A percentile compares a stretch with the other conserved stretches of the same genome.
These are phyloP conservation scores for Drosophila tsacasi DNA, from an alignment of 1,140 invertebrate genomes.

Conservation along the genomic window DNA sequence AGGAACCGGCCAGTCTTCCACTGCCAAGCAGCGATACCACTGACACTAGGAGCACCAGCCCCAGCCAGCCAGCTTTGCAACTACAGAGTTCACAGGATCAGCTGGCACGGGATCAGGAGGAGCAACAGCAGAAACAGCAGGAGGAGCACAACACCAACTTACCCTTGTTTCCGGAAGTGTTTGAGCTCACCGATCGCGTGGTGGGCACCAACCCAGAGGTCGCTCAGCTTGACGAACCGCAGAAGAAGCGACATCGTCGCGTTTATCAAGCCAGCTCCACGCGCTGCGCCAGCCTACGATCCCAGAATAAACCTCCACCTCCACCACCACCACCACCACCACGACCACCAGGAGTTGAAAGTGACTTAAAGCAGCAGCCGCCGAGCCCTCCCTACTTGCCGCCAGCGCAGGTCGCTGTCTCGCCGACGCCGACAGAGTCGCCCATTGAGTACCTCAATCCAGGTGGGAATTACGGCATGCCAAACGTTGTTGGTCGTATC, in stretches of 20 bases:
- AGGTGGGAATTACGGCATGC: conserved; percentile 38
- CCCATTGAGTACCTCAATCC: conserved; percentile 44
- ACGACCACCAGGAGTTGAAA: conserved; percentile 2
- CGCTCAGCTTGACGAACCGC: background rate
- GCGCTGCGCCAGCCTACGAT: conserved; percentile 59
- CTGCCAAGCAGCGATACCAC: conserved; percentile 38
- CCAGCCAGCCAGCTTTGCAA: background rate
- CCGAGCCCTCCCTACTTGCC: conserved; percentile 11
- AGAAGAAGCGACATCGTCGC: conserved; percentile 52
- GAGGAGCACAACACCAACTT: background rate
- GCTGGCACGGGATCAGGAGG: background rate
- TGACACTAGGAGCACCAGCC: conserved; percentile 10
- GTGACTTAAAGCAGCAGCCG: conserved; percentile 2
- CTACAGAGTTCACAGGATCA: background rate
- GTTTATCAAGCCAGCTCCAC: conserved; percentile 51
- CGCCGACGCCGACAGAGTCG: conserved; percentile 58
- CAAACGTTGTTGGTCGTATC: background rate
- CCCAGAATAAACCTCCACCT: conserved; percentile 29
- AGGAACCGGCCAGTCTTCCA: conserved; percentile 81
- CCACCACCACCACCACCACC: conserved; percentile 4
- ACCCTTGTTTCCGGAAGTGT: conserved; percentile 24
- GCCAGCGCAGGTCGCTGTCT: conserved; percentile 28
- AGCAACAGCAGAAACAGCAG: background rate
- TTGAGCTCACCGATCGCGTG: conserved; percentile 7
- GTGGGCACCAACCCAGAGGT: background rate